These are phyloP conservation scores for Rhynchotus rufescens DNA, from an alignment of 2,797 vertebrate species.

Conservation along the genomic window DNA sequence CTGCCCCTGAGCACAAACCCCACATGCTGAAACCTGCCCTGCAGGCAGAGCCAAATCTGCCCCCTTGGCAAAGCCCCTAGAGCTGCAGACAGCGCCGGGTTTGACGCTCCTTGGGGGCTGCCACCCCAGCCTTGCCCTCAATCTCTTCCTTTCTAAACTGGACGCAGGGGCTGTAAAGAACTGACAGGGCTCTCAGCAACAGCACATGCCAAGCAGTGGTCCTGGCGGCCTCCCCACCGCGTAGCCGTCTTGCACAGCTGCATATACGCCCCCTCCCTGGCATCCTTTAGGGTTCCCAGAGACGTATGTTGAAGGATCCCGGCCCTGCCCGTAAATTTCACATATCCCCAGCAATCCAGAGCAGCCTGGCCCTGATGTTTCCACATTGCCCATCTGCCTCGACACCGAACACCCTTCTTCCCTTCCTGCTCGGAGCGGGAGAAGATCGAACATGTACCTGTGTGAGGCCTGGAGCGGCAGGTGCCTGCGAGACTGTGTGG, in stretches of 20 bases:
- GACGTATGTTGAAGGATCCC: background rate
- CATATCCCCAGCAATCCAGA: background rate
- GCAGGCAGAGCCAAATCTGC: background rate
- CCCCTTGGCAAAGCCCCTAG: background rate
- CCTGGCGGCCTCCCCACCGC: background rate
- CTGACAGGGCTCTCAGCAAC: background rate
- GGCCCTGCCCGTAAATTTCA: background rate
- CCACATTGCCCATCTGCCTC: background rate
- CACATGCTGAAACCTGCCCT: background rate
- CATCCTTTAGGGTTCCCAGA: background rate
- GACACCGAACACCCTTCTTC: background rate
- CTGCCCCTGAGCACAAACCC: background rate
- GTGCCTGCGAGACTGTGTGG: background rate
- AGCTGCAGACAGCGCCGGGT: background rate
- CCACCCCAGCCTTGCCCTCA: background rate
- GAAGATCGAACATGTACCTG: conserved; percentile 45
- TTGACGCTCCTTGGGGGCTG: rapidly evolving
- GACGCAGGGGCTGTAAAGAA: background rate
- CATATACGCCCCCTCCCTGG: background rate
- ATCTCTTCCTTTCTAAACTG: background rate
- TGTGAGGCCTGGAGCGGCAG: rapidly evolving
- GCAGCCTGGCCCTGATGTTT: background rate
- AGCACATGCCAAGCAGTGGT: background rate
- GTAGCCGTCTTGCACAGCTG: rapidly evolving
- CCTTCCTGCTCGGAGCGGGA: background rate